Base-by-base conservation (phyloP, 2,888 invertebrate genomes). In the Eilema sororculum region DNA sequence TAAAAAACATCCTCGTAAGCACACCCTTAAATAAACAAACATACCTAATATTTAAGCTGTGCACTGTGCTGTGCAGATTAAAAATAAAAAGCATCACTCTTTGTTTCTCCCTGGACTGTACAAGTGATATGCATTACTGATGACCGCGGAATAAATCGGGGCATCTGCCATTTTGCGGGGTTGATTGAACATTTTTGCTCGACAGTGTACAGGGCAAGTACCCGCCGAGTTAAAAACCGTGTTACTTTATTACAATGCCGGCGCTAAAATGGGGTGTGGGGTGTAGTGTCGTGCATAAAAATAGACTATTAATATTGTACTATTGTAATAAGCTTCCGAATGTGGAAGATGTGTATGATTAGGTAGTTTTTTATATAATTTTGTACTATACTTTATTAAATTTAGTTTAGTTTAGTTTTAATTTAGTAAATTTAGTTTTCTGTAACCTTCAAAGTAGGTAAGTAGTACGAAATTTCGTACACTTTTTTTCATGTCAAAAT, bases 211-310 rank as follows among this genome's bases (percentile, higher is more conserved):
- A 64, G 69, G 61, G 69, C 63, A 52, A 80, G 67, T 60, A 75
- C 76, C 79, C 77, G 75, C 72, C 68, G 59, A 79, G 78, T 79
- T 93, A 93, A 94, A 94, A 93, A 93, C 89, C 93, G 90, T 94
- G 93, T 93, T 92, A 94, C 89, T 93, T 90, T 93, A 92, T 93
- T 91, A 93, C 93, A 92, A 92, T 90, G 80, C 85, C 82, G 79
- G 75, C 76, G 78, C 80, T 84, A 84, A 82, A 80, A 78, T 82
- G 84, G 90, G 93, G 91, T 80, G 86, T 79, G 77, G 71, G 20
- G 79, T 90, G 74, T 85, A 91, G 77, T 86, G 81, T 70, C 57
- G 76, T 78, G 74, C 87, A 84, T 52, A 60, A 52, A 69, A 70
- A 78, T 28, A 65, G 46, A 64, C 62, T 30, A 46, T 30, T 12